Evolutionary conservation across 2,113 vertebrate species (phyloP), one percentile per base, ranked within the genome.

Genomic region (Tragulus kanchil): DNA sequence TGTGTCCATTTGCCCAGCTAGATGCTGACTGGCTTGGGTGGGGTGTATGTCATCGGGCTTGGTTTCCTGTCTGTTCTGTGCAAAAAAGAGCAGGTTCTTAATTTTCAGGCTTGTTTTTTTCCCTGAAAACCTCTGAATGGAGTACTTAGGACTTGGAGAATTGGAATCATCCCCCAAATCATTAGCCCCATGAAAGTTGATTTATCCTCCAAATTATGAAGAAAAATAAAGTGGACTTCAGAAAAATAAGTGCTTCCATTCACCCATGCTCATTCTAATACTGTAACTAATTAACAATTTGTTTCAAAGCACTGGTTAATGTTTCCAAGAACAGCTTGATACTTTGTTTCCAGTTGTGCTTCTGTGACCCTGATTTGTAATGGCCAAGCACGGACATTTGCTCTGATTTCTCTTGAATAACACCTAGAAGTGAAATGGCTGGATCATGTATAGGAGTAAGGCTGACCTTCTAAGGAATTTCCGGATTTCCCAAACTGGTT

Each of bases 251-350:
- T 77, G 21, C 26, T 89, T 90, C 67, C 21, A 56, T 86, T 94
- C 45, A 62, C 77, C 52, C 26, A 69, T 85, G 52, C 9, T 88
- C 36, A 25, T 77, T 90, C n/a, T 96, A 67, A 75, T 28, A 26
- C 61, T n/a, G 17, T 83, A 45, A 26, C 10, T 83, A 16, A 54
- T 69, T 94, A 97, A 95, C 78, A 62, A 65, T 77, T 92, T 92
- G 8, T 90, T 93, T 96, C 2, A 64, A 58, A 77, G 48, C 59
- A 23, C 61, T 75, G 83, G 67, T 88, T 88, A 82, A 61, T 94
- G 50, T 95, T 83, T 95, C 69, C 69, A 87, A 67, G 79, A 92
- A 71, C 59, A 75, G 11, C 58, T n/a, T 69, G n/a, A 77, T 61
- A 52, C 77, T 83, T 87, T 62, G 56, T 95, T 75, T 92, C 73